Base-by-base conservation (phyloP, 2,113 vertebrate genomes). In the Xyliphius kryptos region DNA sequence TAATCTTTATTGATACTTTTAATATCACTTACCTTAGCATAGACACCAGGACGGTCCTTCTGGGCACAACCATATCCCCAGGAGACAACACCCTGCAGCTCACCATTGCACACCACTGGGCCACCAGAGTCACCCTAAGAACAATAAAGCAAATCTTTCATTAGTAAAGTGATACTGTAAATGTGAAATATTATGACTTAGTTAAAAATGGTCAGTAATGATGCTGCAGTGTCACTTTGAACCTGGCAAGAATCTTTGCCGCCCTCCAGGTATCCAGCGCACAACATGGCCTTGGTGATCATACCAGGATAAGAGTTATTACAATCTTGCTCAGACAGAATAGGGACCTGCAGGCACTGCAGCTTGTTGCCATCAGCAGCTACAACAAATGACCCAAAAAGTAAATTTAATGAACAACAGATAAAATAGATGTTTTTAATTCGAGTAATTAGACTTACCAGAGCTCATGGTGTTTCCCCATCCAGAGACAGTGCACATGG, bases 401-500 rank as follows among this genome's bases (percentile, higher is more conserved):
- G 44, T n/a, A 1, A 9, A 59, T 16, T 1, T 40, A 16, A 12
- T 20, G 32, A 17, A 49, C 14, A 16, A 49, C 6, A 6, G 36
- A 17, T 49, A 15, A 49, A 16, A n/a, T 46, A 1, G 14, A 9
- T 41, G 10, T n/a, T 6, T 15, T n/a, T n/a, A 2, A 46, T n/a
- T n/a, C 6, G 43, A n/a, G 32, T 43, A 11, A 9, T 38, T 8
- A 9, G 44, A 81, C 83, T 82, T 57, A 85, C 83, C n/a, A 32
- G 80, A 66, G 81, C 82, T 90, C 78, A 85, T 73, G 21, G 88
- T 92, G 81, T 88, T 85, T 49, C 91, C 89, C 89, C 91, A 94
- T 68, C 90, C 89, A 0, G 90, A 86, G 80, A 94, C 83, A 0
- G 22, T 76, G 73, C 91, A 94, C 32, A 55, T 73, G 67, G 89